These are phyloP conservation scores for Trissoscelio sp. DNA, from an alignment of 2,888 invertebrate genomes.

Conservation along the genomic window DNA sequence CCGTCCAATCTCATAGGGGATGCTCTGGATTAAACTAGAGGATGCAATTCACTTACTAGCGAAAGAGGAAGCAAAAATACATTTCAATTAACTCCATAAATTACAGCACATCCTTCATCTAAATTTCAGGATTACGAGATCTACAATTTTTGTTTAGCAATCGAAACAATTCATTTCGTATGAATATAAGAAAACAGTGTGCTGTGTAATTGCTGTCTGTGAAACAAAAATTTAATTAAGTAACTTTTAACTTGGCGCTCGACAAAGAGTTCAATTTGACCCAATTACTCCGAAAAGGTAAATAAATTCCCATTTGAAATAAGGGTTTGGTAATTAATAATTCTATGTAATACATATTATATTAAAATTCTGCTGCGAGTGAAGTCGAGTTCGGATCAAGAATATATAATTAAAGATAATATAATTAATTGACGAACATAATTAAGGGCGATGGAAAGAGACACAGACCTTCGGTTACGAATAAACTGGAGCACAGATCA, in stretches of 20 bases:
- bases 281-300: neutral
- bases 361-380: conserved; percentile 14
- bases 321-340: neutral
- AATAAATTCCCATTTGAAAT: conserved; percentile 6
- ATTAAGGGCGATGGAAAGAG: conserved; percentile 16
- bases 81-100: conserved; percentile 33
- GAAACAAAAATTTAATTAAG: neutral
- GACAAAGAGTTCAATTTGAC: conserved; percentile 6
- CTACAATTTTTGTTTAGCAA: neutral
- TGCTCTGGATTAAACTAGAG: conserved; percentile 25
- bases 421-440: conserved; percentile 12
- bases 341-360: conserved; percentile 1
- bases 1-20: conserved; percentile 47
- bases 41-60: conserved; percentile 34
- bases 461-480: conserved; percentile 4
- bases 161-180: neutral
- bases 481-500: conserved; percentile 24
- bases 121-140: neutral
- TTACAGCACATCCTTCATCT: neutral
- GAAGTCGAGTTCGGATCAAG: neutral
- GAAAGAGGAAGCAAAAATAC: conserved; percentile 19
- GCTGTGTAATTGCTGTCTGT: no score
- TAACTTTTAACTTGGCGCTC: neutral
- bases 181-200: no score
- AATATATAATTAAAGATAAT: conserved; percentile 33